Base-by-base conservation (phyloP, 1,140 invertebrate species). In the Zeugodacus cucurbitae region DNA sequence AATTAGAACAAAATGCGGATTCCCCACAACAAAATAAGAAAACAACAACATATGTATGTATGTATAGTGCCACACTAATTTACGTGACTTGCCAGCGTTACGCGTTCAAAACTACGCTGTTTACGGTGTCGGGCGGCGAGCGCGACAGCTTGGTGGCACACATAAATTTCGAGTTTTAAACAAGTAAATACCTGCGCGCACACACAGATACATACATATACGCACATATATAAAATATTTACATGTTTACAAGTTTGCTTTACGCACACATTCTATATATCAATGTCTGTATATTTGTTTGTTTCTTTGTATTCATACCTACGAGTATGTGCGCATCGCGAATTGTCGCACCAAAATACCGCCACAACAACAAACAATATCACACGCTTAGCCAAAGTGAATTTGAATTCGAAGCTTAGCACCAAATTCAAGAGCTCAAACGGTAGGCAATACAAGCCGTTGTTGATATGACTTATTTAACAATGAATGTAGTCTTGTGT, bases 101-200 rank as follows among this genome's bases (percentile, higher is more conserved):
- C 14, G 22, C 41, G 22, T n/a, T 70, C n/a, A 8, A 17, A 11
- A 14, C 22, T 11, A 2, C 41, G n/a, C 41, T 48, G 37, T 48
- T 41, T 74, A 54, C 8, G 48, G 48, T 54, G 20, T 17, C 14
- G 74, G n/a, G 34, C 8, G 74, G 37, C 41, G 74, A n/a, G n/a
- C 22, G 74, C 4, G 37, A 2, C 74, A 22, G n/a, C 41, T 44
- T 48, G 14, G 22, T 29, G 37, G 41, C 74, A 48, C 26, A 82
- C 44, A 82, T 82, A 54, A 54, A 82, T 54, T 82, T 82, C 74
- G 74, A 82, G 74, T 44, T 82, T 82, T 10, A 48, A 48, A 48
- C 74, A 48, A 82, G 74, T 54, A 82, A 26, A 44, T 82, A 48
- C 17, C 17, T 78, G 70, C 20, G 32, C 10, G 37, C 34, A 78